A percentile compares a stretch with the other conserved stretches of the same genome.
These are phyloP conservation scores for Agriopis aurantiaria DNA, from an alignment of 2,888 invertebrate species.

Conservation along the genomic window DNA sequence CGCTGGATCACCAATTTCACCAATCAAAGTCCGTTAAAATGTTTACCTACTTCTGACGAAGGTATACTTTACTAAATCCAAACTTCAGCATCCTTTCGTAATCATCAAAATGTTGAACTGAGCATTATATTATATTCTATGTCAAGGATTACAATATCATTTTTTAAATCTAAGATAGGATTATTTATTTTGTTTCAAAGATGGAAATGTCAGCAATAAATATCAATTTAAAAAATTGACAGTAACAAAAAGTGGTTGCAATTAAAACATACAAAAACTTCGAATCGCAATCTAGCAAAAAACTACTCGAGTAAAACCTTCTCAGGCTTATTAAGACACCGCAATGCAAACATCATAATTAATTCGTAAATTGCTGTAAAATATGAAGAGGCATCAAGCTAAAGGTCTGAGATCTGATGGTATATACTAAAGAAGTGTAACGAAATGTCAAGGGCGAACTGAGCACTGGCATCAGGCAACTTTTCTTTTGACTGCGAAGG, in stretches of 20 bases:
- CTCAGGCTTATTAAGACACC: conserved; percentile 31
- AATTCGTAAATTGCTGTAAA: conserved; percentile 51
- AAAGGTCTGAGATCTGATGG: conserved; percentile 63
- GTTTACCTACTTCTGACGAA: too few species aligned
- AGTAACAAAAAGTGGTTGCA: conserved; percentile 11
- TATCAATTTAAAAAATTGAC: conserved; percentile 18
- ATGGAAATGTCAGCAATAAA: conserved; percentile 14
- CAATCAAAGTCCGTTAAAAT: too few species aligned
- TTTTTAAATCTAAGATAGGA: too few species aligned
- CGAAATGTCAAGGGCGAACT: conserved; percentile 72
- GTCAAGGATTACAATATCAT: too few species aligned
- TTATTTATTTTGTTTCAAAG: not conserved
- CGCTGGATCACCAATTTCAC: too few species aligned
- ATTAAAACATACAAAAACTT: conserved; percentile 12
- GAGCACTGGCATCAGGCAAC: conserved; percentile 43
- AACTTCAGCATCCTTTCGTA: not conserved
- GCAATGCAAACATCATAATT: conserved; percentile 38
- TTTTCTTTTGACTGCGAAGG: conserved; percentile 40
- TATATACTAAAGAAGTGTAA: conserved; percentile 64
- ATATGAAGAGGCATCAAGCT: conserved; percentile 55
- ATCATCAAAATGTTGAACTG: not conserved
- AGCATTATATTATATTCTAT: not conserved
- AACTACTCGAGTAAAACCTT: conserved; percentile 18
- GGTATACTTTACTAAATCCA: not conserved
- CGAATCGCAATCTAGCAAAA: conserved; percentile 19